phyloP scores from a whole-genome alignment of 1,140 invertebrate genomes.

The Kradibia gibbosae region DNA sequence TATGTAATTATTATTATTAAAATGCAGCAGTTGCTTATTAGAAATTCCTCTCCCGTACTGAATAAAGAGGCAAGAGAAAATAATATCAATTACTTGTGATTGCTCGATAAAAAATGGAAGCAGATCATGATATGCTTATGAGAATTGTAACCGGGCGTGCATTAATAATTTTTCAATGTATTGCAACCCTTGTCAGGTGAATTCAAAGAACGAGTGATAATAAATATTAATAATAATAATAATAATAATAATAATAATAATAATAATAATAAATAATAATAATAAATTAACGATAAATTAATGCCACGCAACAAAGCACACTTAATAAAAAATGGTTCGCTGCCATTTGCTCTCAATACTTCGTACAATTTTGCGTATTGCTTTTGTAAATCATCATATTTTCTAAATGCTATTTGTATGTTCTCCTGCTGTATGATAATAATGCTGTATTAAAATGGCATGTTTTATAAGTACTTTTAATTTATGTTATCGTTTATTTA shows the following conservation, averaged over 20 bases:
- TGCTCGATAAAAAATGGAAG: constrained; percentile 11
- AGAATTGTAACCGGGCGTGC: constrained; percentile 18
- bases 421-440: constrained; percentile 68
- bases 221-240: constrained; percentile 5
- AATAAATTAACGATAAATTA: constrained; percentile 40
- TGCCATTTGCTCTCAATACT: constrained; percentile 49
- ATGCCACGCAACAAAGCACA: constrained; percentile 46
- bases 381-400: constrained; percentile 64
- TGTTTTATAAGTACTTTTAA: constrained; percentile 68
- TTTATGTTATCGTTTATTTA: constrained; percentile 13
- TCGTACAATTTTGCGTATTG: constrained; percentile 56
- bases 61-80: neutral
- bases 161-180: constrained; percentile 41
- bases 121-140: constrained; percentile 10
- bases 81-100: constrained; percentile 27
- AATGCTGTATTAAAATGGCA: constrained; percentile 66
- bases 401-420: constrained; percentile 64
- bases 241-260: constrained; percentile 13
- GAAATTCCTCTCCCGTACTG: neutral
- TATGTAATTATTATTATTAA: constrained; percentile 47
- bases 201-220: constrained; percentile 15
- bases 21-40: constrained; percentile 18
- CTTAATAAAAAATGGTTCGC: constrained; percentile 30
- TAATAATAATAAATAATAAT: constrained; percentile 14
- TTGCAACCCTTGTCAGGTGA: constrained; percentile 9